Evolutionary conservation across 2,113 vertebrate species (phyloP), one percentile per base, ranked within the genome.

Genomic region (Crocuta crocuta): DNA sequence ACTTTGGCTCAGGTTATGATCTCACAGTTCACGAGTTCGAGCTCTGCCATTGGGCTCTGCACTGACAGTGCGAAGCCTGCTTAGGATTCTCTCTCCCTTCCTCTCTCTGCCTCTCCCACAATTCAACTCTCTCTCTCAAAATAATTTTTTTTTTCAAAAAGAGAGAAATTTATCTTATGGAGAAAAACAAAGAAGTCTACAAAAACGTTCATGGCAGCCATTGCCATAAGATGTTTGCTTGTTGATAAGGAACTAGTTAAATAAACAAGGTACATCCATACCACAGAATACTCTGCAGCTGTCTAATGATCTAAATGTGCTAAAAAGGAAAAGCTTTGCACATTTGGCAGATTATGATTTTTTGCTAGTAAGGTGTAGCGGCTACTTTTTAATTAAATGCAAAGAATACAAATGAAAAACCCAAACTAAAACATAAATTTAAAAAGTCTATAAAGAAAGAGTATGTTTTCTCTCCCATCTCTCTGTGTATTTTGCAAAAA

Each of bases 241-340:
- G 73, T 0, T 82, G 35, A 87, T 10, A 19, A 45, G 33, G n/a
- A 88, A 58, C 24, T 33, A 78, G 58, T 76, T 96, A 4, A 28
- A 58, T 45, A 16, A 55, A 50, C 17, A 71, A 33, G 21, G 81
- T 82, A 78, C 21, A 91, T 68, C 15, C n/a, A 74, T 43, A 76
- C 2, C 71, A 74, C 0, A 89, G 45, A 89, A 66, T 78, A 80
- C 5, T n/a, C 35, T 85, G 17, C 39, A 92, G 43, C 10, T 65
- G 8, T 61, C 70, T 12, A 91, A 58, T 76, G 4, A 31, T 11
- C 21, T 55, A 50, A 35, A 89, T 13, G 55, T 26, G 33, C 48
- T 85, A 80, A 15, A 70, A 48, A 65, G 11, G 50, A 93, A 87
- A 96, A 63, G 79, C 48, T 96, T n/a, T 91, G 31, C 12, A 92